Percentiles rank a stretch among this genome's conserved stretches.
These are phyloP conservation scores for Albula glossodonta DNA, from an alignment of 2,113 vertebrate species.

Conservation along the genomic window DNA sequence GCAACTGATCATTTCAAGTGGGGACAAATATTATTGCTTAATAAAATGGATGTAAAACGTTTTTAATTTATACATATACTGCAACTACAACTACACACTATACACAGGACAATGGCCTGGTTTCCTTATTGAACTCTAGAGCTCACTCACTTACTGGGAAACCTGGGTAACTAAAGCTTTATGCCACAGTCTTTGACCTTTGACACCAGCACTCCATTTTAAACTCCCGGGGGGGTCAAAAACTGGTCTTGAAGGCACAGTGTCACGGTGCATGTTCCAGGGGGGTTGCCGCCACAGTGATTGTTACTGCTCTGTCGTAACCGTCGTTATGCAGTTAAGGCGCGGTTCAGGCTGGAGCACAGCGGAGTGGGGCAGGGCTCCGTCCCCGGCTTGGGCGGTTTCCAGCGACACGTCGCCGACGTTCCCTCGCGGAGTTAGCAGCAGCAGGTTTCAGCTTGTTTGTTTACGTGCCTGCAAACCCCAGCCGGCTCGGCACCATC, in stretches of 20 bases:
- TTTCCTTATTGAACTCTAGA: no score
- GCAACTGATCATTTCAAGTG: no score
- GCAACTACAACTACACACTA: no score
- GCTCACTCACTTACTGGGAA: no score
- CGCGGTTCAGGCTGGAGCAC: neutral
- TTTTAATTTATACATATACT: neutral
- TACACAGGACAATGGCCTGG: no score
- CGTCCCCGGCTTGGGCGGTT: neutral
- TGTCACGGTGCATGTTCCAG: no score
- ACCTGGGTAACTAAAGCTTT: no score
- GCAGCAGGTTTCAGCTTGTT: constrained; percentile 7
- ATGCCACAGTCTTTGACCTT: neutral
- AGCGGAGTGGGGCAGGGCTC: neutral
- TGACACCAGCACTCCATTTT: neutral
- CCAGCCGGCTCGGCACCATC: neutral
- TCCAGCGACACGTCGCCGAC: neutral
- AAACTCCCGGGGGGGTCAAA: neutral
- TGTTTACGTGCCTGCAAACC: neutral
- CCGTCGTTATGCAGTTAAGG: neutral
- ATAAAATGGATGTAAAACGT: neutral
- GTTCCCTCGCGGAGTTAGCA: neutral
- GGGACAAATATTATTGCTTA: neutral
- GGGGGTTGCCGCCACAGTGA: no score
- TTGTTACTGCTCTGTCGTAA: neutral
- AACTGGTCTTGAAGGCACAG: neutral